Conservation (phyloP, 2,797 vertebrate species). For the Avahi laniger region DNA sequence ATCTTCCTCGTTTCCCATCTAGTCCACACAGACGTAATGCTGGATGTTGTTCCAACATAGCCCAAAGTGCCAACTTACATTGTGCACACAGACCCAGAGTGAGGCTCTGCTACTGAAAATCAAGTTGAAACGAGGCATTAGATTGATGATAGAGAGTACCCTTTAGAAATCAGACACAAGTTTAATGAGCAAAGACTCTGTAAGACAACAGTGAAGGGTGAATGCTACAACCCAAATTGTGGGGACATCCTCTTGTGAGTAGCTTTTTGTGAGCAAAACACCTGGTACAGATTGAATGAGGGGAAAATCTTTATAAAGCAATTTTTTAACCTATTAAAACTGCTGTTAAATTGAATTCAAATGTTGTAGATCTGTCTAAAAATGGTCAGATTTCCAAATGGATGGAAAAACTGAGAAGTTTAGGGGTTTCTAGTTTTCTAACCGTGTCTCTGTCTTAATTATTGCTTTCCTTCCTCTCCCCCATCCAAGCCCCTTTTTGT, state of each 20-base stretch:
- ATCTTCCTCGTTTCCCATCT: conserved; percentile 33
- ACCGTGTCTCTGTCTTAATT: neutral
- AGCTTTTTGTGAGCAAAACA: conserved; percentile 33
- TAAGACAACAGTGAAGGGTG: conserved; percentile 30
- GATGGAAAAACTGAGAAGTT: conserved; percentile 26
- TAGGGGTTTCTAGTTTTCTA: conserved; percentile 2
- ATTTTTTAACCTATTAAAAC: conserved; percentile 65
- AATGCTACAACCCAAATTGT: neutral
- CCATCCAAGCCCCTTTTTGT: neutral
- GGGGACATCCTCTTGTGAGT: neutral
- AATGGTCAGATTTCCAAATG: conserved; percentile 63
- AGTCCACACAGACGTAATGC: neutral
- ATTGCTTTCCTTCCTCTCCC: neutral
- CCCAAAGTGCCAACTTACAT: neutral
- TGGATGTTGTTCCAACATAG: neutral
- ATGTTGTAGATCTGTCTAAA: conserved; percentile 61
- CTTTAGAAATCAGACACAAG: neutral
- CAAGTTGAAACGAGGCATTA: neutral
- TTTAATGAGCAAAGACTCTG: neutral
- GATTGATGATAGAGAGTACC: neutral
- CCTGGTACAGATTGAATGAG: conserved; percentile 57
- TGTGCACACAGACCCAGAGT: neutral
- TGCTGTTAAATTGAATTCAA: conserved; percentile 72
- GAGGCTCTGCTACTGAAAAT: neutral
- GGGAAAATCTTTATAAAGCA: neutral